Conservation (phyloP, 2,888 invertebrate species). For the Leptarthrus brevirostris region DNA sequence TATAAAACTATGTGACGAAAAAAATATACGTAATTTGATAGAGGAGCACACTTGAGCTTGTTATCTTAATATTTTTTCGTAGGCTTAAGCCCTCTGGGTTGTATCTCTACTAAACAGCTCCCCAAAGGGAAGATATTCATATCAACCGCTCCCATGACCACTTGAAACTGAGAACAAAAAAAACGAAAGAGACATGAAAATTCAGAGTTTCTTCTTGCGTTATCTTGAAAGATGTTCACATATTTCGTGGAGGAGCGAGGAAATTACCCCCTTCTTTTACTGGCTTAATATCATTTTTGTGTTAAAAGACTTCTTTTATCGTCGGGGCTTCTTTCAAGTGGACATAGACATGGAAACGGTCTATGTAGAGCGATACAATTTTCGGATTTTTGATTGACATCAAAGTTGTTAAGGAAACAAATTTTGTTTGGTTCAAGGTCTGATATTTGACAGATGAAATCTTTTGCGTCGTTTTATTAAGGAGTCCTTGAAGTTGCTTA, state of each 20-base stretch:
- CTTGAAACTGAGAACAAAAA: neutral
- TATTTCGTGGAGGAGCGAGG: slow-evolving; percentile 31
- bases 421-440: too few species aligned
- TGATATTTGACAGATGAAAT: too few species aligned
- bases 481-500: too few species aligned
- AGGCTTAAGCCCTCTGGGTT: neutral
- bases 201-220: slow-evolving; percentile 2
- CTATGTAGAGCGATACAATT: neutral
- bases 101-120: neutral
- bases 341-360: neutral
- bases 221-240: slow-evolving; percentile 16
- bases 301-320: neutral
- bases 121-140: neutral
- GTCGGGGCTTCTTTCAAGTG: neutral
- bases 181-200: slow-evolving; percentile 16
- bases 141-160: neutral
- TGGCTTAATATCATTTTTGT: neutral
- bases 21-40: neutral
- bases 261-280: slow-evolving; percentile 12
- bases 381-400: neutral
- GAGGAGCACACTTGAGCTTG: neutral
- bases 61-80: neutral
- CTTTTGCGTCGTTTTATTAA: too few species aligned
- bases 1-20: neutral
- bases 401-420: neutral